Percentiles rank a stretch among this genome's conserved stretches.
These are phyloP conservation scores for Silvanus unidentatus DNA, from an alignment of 2,888 invertebrate genomes.

Conservation along the genomic window DNA sequence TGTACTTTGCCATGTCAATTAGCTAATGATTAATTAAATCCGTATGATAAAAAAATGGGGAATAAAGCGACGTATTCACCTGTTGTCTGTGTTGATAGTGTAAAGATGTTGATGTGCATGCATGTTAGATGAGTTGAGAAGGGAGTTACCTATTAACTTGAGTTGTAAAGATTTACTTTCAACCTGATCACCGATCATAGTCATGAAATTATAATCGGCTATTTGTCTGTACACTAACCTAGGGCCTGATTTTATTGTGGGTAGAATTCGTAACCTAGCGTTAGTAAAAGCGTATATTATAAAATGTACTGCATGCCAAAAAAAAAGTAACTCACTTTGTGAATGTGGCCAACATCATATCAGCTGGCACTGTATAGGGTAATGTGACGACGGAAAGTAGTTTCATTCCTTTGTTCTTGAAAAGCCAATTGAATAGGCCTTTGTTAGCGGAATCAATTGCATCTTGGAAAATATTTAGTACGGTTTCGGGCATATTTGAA, in stretches of 20 bases:
- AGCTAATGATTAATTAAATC: too few relatives aligned
- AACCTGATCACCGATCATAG: slow-evolving; percentile 43
- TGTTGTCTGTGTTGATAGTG: not conserved
- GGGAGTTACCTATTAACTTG: slow-evolving; percentile 42
- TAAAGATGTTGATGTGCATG: slow-evolving; percentile 5
- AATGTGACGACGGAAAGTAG: slow-evolving; percentile 73
- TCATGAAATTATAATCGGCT: slow-evolving; percentile 37
- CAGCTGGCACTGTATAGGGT: slow-evolving; percentile 83
- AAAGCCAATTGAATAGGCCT: slow-evolving; percentile 85
- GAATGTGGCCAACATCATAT: slow-evolving; percentile 79
- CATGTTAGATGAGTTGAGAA: slow-evolving; percentile 17
- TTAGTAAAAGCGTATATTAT: not conserved
- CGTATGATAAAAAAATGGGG: too few relatives aligned
- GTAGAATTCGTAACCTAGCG: slow-evolving; percentile 24
- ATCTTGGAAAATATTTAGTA: slow-evolving; percentile 85
- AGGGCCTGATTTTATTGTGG: slow-evolving; percentile 19
- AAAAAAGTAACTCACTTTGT: slow-evolving; percentile 67
- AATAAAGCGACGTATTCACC: too few relatives aligned
- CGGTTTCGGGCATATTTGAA: slow-evolving; percentile 84
- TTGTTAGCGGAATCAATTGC: slow-evolving; percentile 90
- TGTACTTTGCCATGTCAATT: too few relatives aligned
- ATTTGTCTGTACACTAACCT: slow-evolving; percentile 24
- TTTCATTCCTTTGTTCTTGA: slow-evolving; percentile 76
- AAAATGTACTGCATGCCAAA: slow-evolving; percentile 4
- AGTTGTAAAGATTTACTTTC: slow-evolving; percentile 43